Base-by-base conservation (phyloP, 2,888 invertebrate species). In the Cheiracanthium punctorium region DNA sequence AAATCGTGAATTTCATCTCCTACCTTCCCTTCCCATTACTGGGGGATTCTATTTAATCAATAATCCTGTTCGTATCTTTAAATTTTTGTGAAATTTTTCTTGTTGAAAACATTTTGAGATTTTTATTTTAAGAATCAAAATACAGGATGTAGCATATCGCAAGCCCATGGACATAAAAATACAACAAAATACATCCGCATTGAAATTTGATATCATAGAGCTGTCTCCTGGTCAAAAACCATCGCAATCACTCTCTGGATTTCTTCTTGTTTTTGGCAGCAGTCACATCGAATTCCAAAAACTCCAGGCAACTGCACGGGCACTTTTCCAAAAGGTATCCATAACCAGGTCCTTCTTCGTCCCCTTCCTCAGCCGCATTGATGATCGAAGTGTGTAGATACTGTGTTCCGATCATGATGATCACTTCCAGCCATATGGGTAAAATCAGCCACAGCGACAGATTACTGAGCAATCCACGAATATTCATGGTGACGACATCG, bases 381-480 rank as follows among this genome's bases (percentile, higher is more conserved):
- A 28, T 52, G 2, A 52, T 73, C 2, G 86, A 75, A 17, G 72
- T 72, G 2, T 72, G 43, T 43, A 86, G n/a, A 28, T 86, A 86
- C 70, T 81, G 75, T 5, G 52, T 65, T 14, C 65, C n/a, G n/a
- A 76, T 20, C 17, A 86, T 10, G 14, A 32, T 76, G 29, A 76
- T 17, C 29, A 86, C n/a, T 64, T 86, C 79, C 43, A 85, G 1
- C 33, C 71, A 86, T n/a, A 80, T 70, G 4, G 86, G 86, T 17
- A 80, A 28, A 8, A 80, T 29, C 28, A 79, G 12, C 80, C 80
- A 86, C 28, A 81, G 4, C 1, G 86, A 65, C 17, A 86, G 24
- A 0, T 67, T 77, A 12, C 29, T 65, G 12, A 86, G n/a, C 20
- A 81, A 12, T 70, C 52, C 76, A 24, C 43, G 30, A 8, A 80